These are phyloP conservation scores for Phenacoccus solenopsis DNA, from an alignment of 1,140 invertebrate genomes.

Conservation along the genomic window DNA sequence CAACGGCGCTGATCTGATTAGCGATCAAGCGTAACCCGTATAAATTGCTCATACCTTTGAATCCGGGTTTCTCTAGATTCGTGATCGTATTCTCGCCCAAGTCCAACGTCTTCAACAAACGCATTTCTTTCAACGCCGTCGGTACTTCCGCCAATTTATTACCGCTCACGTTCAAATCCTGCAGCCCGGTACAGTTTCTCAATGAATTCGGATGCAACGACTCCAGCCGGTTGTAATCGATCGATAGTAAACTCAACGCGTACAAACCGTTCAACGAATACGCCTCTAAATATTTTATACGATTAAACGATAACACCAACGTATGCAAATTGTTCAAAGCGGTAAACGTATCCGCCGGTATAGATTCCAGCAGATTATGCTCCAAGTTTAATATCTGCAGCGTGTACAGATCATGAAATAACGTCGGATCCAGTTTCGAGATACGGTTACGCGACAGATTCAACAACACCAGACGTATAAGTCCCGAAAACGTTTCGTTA, in stretches of 20 bases:
- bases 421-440: slow-evolving; percentile 59
- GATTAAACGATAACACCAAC: slow-evolving; percentile 63
- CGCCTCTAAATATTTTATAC: slow-evolving; percentile 58
- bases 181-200: slow-evolving; percentile 59
- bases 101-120: slow-evolving; percentile 61
- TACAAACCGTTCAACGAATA: slow-evolving; percentile 65
- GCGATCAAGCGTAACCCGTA: slow-evolving; percentile 74
- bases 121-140: slow-evolving; percentile 56
- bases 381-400: slow-evolving; percentile 68
- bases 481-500: slow-evolving; percentile 65
- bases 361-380: slow-evolving; percentile 62
- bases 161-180: slow-evolving; percentile 67
- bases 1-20: slow-evolving; percentile 76
- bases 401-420: slow-evolving; percentile 67
- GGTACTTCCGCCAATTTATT: slow-evolving; percentile 64
- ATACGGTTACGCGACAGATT: slow-evolving; percentile 76
- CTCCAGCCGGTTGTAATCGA: slow-evolving; percentile 66
- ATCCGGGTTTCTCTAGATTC: slow-evolving; percentile 60
- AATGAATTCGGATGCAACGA: slow-evolving; percentile 67
- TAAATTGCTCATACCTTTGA: slow-evolving; percentile 63
- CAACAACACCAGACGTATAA: slow-evolving; percentile 71
- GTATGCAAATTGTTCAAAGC: slow-evolving; percentile 74
- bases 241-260: slow-evolving; percentile 57
- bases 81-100: slow-evolving; percentile 67
- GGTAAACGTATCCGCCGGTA: slow-evolving; percentile 65